Evolutionary conservation across 2,113 vertebrate species (phyloP).

Genomic region (Rhagologus leucostigma): DNA sequence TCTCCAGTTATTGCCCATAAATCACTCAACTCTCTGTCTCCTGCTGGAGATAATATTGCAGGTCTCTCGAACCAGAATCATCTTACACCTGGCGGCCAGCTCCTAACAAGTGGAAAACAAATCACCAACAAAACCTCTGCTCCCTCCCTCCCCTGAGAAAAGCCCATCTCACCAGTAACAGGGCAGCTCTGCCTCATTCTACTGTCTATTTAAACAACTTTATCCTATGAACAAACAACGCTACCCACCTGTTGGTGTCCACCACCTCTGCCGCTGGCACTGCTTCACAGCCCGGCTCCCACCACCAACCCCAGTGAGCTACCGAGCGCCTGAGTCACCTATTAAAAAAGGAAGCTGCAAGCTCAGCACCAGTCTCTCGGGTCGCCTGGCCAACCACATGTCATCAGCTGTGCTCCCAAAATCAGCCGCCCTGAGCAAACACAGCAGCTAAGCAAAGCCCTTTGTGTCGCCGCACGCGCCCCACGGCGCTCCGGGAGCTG

Average conservation of each 20-base stretch:
- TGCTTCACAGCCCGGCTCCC: slow-evolving; percentile 4
- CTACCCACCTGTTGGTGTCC: slow-evolving; percentile 62
- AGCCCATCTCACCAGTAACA: background rate
- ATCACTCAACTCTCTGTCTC: background rate
- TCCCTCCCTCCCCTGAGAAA: background rate
- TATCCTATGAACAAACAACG: background rate
- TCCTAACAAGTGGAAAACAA: background rate
- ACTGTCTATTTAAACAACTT: background rate
- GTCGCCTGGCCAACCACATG: slow-evolving; percentile 68
- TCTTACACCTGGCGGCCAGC: background rate
- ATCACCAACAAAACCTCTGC: background rate
- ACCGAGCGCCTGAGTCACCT: slow-evolving; percentile 36
- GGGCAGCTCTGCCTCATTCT: background rate
- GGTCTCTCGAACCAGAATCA: background rate
- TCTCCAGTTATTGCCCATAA: background rate
- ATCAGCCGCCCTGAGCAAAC: slow-evolving; percentile 66
- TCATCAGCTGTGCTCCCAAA: slow-evolving; percentile 68
- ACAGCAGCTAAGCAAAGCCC: slow-evolving; percentile 67
- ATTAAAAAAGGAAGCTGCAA: slow-evolving; percentile 74
- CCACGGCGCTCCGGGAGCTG: fast-evolving
- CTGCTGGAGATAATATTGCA: background rate
- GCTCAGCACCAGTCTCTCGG: slow-evolving; percentile 73
- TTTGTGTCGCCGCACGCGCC: slow-evolving; percentile 28
- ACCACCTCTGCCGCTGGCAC: slow-evolving; percentile 35
- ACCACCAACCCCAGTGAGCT: slow-evolving; percentile 48